phyloP scores from a whole-genome alignment of 2,888 invertebrate genomes.

The Anoplius nigerrimus region DNA sequence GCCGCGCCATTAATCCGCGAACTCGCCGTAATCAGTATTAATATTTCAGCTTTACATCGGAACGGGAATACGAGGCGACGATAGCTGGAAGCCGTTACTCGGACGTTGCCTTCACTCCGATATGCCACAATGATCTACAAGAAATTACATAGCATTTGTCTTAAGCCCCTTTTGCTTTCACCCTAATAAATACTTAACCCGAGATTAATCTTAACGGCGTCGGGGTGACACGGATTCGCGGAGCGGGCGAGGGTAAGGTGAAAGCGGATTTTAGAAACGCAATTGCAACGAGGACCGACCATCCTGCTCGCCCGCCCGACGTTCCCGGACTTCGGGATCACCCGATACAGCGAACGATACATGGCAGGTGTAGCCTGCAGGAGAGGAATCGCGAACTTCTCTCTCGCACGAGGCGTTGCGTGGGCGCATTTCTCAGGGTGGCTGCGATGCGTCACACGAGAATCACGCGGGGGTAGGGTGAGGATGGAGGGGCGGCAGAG shows the following conservation, averaged over 20 bases:
- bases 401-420: slow-evolving; percentile 45
- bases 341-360: slow-evolving; percentile 49
- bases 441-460: slow-evolving; percentile 68
- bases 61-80: too few relatives aligned
- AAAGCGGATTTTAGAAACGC: too few relatives aligned
- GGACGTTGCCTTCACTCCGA: too few relatives aligned
- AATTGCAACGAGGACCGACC: too few relatives aligned
- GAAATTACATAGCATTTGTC: too few relatives aligned
- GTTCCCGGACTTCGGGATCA: slow-evolving; percentile 50
- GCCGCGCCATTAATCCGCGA: too few relatives aligned
- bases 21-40: too few relatives aligned
- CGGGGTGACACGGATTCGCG: too few relatives aligned
- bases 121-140: too few relatives aligned
- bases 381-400: slow-evolving; percentile 55
- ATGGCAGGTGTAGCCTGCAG: slow-evolving; percentile 62
- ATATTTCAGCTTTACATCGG: too few relatives aligned
- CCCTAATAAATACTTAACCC: slow-evolving; percentile 20
- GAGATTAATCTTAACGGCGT: slow-evolving; percentile 14
- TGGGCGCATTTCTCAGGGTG: slow-evolving; percentile 72
- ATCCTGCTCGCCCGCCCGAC: too few relatives aligned
- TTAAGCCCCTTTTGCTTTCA: background rate
- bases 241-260: slow-evolving; percentile 9
- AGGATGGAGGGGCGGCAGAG: slow-evolving; percentile 20
- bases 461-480: slow-evolving; percentile 52
- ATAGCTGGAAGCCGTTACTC: too few relatives aligned